Evolutionary conservation across 2,113 vertebrate species (phyloP).

Genomic region (Taxidea taxus): DNA sequence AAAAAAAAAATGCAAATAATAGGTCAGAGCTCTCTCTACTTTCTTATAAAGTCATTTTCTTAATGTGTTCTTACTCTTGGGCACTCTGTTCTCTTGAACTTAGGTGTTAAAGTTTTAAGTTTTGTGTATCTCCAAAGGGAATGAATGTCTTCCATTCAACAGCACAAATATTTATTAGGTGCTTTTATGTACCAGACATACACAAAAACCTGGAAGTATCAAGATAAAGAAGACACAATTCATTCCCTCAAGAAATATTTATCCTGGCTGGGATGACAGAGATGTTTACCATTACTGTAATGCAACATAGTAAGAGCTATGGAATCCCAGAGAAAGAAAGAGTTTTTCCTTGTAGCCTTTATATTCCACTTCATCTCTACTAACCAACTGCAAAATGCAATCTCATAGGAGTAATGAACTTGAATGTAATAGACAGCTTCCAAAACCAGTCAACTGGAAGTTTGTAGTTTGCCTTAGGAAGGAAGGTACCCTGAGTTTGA

Average conservation of each 20-base stretch:
- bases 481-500: background rate
- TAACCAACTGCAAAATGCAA: background rate
- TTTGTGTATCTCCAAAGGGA: background rate
- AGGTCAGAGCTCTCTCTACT: background rate
- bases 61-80: background rate
- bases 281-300: background rate
- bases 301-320: background rate
- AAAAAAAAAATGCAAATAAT: constrained; percentile 31
- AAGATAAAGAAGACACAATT: background rate
- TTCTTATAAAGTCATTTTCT: background rate
- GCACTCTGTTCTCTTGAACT: background rate
- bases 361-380: background rate
- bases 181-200: background rate
- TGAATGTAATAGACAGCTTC: background rate
- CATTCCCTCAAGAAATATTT: background rate
- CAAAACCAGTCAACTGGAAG: background rate
- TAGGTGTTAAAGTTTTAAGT: background rate
- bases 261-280: background rate
- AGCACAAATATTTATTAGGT: background rate
- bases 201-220: background rate
- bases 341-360: background rate
- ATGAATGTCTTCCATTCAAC: background rate
- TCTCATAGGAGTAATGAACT: background rate
- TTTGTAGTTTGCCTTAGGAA: background rate
- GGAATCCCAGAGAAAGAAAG: background rate